Evolutionary conservation across 1,140 invertebrate species (phyloP).

Genomic region (Pseudomyrmex sp.): DNA sequence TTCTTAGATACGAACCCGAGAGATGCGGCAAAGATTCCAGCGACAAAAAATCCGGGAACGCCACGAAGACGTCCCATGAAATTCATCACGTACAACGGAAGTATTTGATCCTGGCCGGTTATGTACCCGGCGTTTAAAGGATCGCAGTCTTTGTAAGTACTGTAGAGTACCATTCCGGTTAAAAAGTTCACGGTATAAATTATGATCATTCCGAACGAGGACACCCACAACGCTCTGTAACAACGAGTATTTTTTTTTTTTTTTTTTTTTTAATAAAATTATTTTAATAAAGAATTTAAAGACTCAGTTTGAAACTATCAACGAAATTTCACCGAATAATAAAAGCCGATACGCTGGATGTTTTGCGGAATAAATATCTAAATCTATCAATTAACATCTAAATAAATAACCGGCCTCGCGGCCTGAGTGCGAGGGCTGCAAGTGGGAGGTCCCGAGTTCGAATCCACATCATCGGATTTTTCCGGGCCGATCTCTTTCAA

Average conservation of each 20-base stretch:
- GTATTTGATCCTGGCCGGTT: conserved; percentile 89
- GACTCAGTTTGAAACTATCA: no score
- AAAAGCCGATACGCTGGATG: no score
- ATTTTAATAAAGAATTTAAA: no score
- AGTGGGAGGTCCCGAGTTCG: no score
- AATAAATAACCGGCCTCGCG: no score
- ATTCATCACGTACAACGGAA: conserved; percentile 94
- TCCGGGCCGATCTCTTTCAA: no score
- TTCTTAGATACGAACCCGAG: conserved; percentile 86
- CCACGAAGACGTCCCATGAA: conserved; percentile 90
- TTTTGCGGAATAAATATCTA: no score
- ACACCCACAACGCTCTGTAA: conserved; percentile 89
- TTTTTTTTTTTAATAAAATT: background rate
- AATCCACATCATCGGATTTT: no score
- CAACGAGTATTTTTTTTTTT: background rate
- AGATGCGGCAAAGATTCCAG: conserved; percentile 91
- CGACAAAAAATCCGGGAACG: conserved; percentile 95
- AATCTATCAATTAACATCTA: no score
- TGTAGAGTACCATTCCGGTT: conserved; percentile 93
- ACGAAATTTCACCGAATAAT: no score
- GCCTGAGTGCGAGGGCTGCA: no score
- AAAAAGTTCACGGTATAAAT: conserved; percentile 92
- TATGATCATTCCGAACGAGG: conserved; percentile 87
- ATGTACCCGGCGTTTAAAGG: conserved; percentile 88
- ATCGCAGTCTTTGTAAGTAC: conserved; percentile 93